These are phyloP conservation scores for Dugesia japonica DNA, from an alignment of 2,888 invertebrate genomes.

Conservation along the genomic window DNA sequence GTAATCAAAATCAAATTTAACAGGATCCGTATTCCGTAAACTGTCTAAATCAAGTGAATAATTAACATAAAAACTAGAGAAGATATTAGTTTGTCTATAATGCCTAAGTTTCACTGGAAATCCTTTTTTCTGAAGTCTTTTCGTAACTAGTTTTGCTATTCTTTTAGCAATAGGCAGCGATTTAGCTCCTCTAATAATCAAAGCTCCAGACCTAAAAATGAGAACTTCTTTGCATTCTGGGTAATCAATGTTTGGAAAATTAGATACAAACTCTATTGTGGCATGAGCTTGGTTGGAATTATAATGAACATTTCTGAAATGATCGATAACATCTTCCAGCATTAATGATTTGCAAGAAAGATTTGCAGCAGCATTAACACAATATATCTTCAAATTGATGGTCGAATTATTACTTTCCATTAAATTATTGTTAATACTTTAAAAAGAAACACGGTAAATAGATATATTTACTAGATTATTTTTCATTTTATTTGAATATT, in stretches of 20 bases:
- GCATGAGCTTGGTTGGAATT: not conserved
- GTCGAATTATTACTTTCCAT: not conserved
- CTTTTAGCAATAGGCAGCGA: not conserved
- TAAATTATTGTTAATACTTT: not conserved
- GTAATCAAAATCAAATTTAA: not conserved
- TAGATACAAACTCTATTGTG: not conserved
- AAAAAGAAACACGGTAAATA: not conserved
- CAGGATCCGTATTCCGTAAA: not conserved
- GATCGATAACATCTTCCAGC: not conserved
- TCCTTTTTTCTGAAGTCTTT: not conserved
- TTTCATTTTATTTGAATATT: too few relatives aligned
- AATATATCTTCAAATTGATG: not conserved
- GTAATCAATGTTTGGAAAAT: not conserved
- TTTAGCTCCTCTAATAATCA: slow-evolving; percentile 5
- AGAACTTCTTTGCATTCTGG: not conserved
- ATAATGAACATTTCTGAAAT: not conserved
- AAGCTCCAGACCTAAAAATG: not conserved
- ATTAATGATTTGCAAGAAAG: not conserved
- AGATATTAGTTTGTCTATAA: not conserved
- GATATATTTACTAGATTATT: too few relatives aligned
- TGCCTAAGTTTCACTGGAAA: not conserved
- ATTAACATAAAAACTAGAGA: not conserved
- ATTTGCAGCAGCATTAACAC: not conserved
- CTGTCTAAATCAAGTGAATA: not conserved
- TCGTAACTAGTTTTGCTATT: not conserved